These are phyloP conservation scores for Theonella swinhoei DNA, from an alignment of 37 sponge, comb jelly and placozoan genomes.

Conservation along the genomic window DNA sequence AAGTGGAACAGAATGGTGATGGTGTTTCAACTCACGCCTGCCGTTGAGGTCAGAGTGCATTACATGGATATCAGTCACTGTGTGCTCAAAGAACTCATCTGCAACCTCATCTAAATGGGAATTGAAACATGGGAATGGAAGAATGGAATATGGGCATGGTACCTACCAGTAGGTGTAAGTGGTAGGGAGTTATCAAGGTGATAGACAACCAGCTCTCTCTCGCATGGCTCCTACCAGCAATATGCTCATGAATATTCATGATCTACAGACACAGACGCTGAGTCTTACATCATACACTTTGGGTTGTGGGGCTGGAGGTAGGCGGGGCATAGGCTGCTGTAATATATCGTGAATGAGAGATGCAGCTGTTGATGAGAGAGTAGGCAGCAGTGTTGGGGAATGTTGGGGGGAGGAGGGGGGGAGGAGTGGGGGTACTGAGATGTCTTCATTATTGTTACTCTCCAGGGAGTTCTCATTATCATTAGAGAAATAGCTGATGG, in stretches of 20 bases:
- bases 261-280: background rate
- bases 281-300: conserved; percentile 7
- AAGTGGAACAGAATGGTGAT: background rate
- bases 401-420: no score
- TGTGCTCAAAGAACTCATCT: conserved; percentile 66
- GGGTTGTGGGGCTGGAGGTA: background rate
- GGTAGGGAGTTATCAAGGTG: conserved; percentile 15
- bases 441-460: no score
- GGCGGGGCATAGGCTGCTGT: conserved; percentile 14
- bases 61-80: conserved; percentile 42
- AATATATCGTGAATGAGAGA: background rate
- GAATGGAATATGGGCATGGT: background rate
- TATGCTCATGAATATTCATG: background rate
- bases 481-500: conserved; percentile 39
- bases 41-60: conserved; percentile 54
- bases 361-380: background rate
- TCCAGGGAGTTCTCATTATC: no score
- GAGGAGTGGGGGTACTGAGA: no score
- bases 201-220: conserved; percentile 40
- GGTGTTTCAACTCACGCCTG: conserved; percentile 16
- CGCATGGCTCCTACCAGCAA: conserved; percentile 30
- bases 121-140: no score
- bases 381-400: no score
- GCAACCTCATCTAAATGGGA: conserved; percentile 38
- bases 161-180: background rate